Conservation (phyloP, 2,888 invertebrate genomes). For the Drosophila putrida region DNA sequence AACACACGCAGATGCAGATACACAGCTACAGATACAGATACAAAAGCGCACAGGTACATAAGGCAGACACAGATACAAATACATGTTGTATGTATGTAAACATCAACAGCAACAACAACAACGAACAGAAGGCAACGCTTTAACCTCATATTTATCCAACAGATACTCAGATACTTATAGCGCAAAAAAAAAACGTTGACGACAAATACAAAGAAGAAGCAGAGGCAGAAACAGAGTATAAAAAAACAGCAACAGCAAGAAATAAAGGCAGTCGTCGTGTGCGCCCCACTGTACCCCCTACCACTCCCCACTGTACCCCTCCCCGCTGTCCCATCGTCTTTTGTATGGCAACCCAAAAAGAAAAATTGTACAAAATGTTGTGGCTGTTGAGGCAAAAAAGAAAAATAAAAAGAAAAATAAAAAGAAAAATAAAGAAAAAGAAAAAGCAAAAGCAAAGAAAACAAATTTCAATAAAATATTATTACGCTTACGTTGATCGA, state of each 20-base stretch:
- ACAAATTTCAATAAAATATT: constrained; percentile 85
- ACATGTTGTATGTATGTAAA: constrained; percentile 31
- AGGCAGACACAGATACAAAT: constrained; percentile 21
- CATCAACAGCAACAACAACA: constrained; percentile 19
- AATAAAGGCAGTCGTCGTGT: constrained; percentile 65
- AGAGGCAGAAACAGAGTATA: constrained; percentile 10
- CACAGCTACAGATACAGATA: constrained; percentile 30
- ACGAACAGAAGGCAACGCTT: constrained; percentile 82
- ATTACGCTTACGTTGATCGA: constrained; percentile 84
- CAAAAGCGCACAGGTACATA: constrained; percentile 53
- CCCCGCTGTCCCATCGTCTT: constrained; percentile 1
- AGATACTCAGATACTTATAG: constrained; percentile 83
- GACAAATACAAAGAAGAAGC: constrained; percentile 53
- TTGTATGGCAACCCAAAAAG: constrained; percentile 53
- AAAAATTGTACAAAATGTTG: constrained; percentile 64
- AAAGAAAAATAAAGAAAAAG: constrained; percentile 28
- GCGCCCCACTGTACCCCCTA: background rate
- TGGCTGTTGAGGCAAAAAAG: constrained; percentile 51
- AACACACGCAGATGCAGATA: constrained; percentile 38
- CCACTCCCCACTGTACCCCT: no score
- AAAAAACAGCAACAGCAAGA: constrained; percentile 62
- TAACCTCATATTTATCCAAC: constrained; percentile 85
- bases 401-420: constrained; percentile 29
- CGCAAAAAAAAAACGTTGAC: constrained; percentile 63
- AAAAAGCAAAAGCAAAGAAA: constrained; percentile 49